Evolutionary conservation across 2,888 invertebrate species (phyloP).

Genomic region (Polydrusus pterygomalis): DNA sequence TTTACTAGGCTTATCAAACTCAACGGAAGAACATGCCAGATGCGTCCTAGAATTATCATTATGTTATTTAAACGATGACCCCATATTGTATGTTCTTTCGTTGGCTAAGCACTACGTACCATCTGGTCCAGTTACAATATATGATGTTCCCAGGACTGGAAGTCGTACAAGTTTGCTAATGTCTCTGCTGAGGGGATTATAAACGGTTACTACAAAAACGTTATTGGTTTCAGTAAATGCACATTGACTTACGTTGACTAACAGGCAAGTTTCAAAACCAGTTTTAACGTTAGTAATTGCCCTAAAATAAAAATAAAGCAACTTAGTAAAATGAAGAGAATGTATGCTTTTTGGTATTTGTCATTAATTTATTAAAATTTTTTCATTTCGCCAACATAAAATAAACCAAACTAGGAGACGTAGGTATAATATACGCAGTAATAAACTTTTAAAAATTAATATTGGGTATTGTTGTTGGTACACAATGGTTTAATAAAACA

Average conservation of each 20-base stretch:
- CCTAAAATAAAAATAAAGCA: conserved; percentile 20
- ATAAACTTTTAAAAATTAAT: too few species aligned
- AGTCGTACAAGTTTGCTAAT: conserved; percentile 77
- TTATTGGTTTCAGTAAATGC: conserved; percentile 76
- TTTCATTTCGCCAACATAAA: too few species aligned
- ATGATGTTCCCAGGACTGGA: conserved; percentile 76
- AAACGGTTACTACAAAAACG: conserved; percentile 79
- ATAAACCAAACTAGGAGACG: too few species aligned
- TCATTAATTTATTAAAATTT: too few species aligned
- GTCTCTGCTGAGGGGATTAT: conserved; percentile 84
- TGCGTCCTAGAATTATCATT: neutral
- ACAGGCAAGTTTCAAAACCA: conserved; percentile 72
- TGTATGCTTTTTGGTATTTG: too few species aligned
- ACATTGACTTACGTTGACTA: conserved; percentile 86
- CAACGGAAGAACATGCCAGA: too few species aligned
- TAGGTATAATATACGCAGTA: too few species aligned
- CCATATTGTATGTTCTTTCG: too few species aligned
- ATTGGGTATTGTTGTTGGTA: too few species aligned
- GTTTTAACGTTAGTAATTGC: conserved; percentile 9
- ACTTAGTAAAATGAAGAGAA: too few species aligned
- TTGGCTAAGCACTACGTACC: conserved; percentile 69
- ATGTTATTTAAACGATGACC: neutral
- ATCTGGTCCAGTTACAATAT: conserved; percentile 77
- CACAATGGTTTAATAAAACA: too few species aligned
- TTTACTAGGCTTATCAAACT: too few species aligned